Evolutionary conservation across 1,140 invertebrate genomes (phyloP), one percentile per base, ranked within the genome.

Genomic region (Tetramorium parvispinum): DNA sequence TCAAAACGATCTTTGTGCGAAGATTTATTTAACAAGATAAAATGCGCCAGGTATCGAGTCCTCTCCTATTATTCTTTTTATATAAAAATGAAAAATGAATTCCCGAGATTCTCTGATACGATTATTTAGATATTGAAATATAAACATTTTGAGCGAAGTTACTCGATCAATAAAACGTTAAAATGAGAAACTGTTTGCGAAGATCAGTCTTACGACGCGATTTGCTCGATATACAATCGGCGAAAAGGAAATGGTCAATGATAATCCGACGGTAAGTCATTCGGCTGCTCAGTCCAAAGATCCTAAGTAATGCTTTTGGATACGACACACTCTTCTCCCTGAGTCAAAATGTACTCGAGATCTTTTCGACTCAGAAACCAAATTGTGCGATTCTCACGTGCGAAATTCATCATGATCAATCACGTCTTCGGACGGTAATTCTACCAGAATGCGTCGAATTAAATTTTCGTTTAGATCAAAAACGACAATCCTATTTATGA

Each of bases 291-390:
- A 27, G 27, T 89, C 63, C 78, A 77, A 90, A 87, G 61, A 37
- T 76, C 70, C 51, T 59, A 24, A 86, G 49, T 78, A 85, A 77
- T 49, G 40, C 40, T 89, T 87, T 77, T 24, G 82, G 85, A 70
- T 79, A 53, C 40, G 43, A 82, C 51, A 78, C 78, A 6, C 71
- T 55, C 75, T 78, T 91, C 81, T 93, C 87, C 92, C 85, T 91
- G 89, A 91, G 89, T 63, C 89, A 83, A 92, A 82, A 91, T 87
- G 73, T 89, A 92, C 61, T 88, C 70, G 57, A 86, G 81, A 87
- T 87, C 73, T 86, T 68, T 87, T 81, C 21, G 78, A 91, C 55
- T 76, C 49, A 37, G 70, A 59, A 66, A 88, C 49, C 61, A 51
- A 86, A 68, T 8, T 18, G 32, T 27, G 43, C 32, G 49, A 55